These are phyloP conservation scores for Shinisaurus crocodilurus DNA, from an alignment of 2,113 vertebrate species.

Conservation along the genomic window DNA sequence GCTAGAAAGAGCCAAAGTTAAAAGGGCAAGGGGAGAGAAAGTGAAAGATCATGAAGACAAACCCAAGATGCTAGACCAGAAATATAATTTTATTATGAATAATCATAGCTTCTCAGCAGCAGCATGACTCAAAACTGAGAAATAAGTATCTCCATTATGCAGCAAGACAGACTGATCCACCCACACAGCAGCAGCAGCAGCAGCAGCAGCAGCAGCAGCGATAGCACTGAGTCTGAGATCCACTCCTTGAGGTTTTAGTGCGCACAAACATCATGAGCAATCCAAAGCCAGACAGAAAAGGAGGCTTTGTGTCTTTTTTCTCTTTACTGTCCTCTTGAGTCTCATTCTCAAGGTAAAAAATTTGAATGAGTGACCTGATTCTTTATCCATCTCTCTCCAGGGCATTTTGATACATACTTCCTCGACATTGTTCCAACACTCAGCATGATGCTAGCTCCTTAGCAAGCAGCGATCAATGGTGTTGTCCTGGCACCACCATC, in stretches of 20 bases:
- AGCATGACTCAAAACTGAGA: conserved; percentile 69
- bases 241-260: conserved; percentile 41
- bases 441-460: background rate
- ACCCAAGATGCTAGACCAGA: conserved; percentile 67
- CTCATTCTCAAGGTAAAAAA: background rate
- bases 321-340: background rate
- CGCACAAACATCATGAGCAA: conserved; percentile 17
- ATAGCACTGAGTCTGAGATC: conserved; percentile 36
- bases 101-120: conserved; percentile 64
- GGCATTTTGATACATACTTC: background rate
- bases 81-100: conserved; percentile 72
- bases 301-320: conserved; percentile 38
- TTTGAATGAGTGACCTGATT: conserved; percentile 35
- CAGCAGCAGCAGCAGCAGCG: conserved; percentile 54
- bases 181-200: conserved; percentile 60
- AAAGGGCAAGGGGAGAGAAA: rapidly evolving
- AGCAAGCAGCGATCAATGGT: background rate
- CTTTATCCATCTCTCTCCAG: conserved; percentile 6
- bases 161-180: conserved; percentile 61
- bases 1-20: rapidly evolving
- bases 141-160: conserved; percentile 65
- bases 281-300: conserved; percentile 33
- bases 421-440: background rate
- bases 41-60: conserved; percentile 46
- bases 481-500: background rate